phyloP scores from a whole-genome alignment of 1,140 invertebrate species.

The Cardiocondyla obscurior region DNA sequence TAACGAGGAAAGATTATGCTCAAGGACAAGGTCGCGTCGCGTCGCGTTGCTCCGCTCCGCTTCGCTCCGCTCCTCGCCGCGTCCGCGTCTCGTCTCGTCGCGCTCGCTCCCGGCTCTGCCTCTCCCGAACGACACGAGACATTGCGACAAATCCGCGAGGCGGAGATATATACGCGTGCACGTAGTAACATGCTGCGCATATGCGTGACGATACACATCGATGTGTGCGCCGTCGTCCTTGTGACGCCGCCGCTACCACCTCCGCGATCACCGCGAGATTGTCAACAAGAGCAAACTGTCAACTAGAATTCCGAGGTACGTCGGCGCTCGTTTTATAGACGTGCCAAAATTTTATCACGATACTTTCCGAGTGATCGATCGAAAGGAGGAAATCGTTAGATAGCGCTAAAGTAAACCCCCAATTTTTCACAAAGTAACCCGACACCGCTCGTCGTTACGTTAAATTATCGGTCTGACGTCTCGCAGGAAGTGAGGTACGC shows the following conservation, averaged over 20 bases:
- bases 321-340: neutral
- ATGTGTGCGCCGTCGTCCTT: conserved; percentile 55
- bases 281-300: conserved; percentile 61
- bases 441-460: too few relatives aligned
- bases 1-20: conserved; percentile 81
- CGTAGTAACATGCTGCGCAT: conserved; percentile 28
- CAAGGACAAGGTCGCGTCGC: conserved; percentile 80
- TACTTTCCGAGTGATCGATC: neutral
- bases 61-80: too few relatives aligned
- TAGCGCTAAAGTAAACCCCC: too few relatives aligned
- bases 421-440: too few relatives aligned
- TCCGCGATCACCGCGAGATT: neutral
- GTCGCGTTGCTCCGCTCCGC: conserved; percentile 19
- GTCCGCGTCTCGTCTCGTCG: conserved; percentile 5
- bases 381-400: too few relatives aligned
- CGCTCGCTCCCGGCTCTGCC: conserved; percentile 36
- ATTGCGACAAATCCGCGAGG: conserved; percentile 63
- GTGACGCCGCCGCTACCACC: conserved; percentile 12
- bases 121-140: conserved; percentile 44
- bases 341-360: conserved; percentile 19
- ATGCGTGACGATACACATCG: conserved; percentile 41
- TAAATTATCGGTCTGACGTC: neutral
- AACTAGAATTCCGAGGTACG: conserved; percentile 29
- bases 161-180: conserved; percentile 47
- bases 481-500: neutral